These are phyloP conservation scores for Oreortyx pictus DNA, from an alignment of 2,797 vertebrate species.

Conservation along the genomic window DNA sequence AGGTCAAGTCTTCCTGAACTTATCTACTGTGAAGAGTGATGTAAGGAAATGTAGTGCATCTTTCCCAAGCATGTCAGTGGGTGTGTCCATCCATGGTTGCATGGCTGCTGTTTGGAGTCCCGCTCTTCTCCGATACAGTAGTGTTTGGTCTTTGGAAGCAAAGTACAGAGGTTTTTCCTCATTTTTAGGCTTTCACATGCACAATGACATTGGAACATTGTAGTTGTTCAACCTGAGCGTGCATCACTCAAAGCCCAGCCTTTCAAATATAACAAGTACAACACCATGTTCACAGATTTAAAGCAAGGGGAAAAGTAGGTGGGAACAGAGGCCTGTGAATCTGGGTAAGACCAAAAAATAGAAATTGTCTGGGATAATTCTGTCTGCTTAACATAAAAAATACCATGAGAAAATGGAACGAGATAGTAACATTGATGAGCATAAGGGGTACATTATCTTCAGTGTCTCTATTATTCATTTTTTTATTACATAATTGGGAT, in stretches of 20 bases:
- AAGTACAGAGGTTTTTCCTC: background rate
- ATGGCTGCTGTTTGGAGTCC: background rate
- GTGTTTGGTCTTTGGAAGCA: background rate
- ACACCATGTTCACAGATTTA: background rate
- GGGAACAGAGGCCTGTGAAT: background rate
- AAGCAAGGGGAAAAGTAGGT: background rate
- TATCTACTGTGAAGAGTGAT: background rate
- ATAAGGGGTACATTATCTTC: background rate
- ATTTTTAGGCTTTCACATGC: background rate
- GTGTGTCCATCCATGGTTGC: background rate
- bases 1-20: background rate
- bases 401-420: background rate
- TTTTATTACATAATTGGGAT: background rate
- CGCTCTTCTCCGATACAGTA: background rate
- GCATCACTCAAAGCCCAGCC: background rate
- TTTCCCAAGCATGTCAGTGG: background rate
- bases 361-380: background rate
- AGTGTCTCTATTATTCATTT: background rate
- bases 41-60: accelerated
- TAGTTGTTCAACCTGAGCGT: background rate
- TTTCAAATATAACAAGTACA: background rate
- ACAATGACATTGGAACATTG: background rate
- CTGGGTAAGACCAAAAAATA: background rate
- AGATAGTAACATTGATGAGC: background rate
- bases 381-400: background rate